Evolutionary conservation across 2,797 vertebrate genomes (phyloP).

Genomic region (Oryzias sinensis): DNA sequence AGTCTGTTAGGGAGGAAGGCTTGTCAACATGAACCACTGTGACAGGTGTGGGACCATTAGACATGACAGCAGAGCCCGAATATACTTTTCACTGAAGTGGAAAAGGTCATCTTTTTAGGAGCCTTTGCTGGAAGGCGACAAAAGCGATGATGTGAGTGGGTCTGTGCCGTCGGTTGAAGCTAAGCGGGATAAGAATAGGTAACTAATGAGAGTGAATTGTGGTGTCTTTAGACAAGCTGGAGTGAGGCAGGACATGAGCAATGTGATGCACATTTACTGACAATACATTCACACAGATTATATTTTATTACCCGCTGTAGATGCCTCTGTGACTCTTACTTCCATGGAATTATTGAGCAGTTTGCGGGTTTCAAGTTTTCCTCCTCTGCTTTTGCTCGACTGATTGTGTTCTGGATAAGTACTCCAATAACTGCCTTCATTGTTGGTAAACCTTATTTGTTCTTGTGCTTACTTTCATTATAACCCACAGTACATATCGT

Average conservation of each 20-base stretch:
- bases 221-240: conserved; percentile 27
- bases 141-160: conserved; percentile 43
- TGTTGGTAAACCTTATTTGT: conserved; percentile 17
- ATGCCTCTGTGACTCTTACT: conserved; percentile 8
- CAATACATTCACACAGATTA: background rate
- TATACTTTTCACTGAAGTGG: conserved; percentile 62
- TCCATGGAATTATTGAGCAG: background rate
- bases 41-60: conserved; percentile 51
- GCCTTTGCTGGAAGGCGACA: conserved; percentile 52
- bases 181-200: conserved; percentile 17
- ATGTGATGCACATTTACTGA: conserved; percentile 1
- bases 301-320: conserved; percentile 11
- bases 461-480: conserved; percentile 7
- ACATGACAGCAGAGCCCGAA: conserved; percentile 32
- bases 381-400: background rate
- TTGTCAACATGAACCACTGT: conserved; percentile 52
- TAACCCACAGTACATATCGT: conserved; percentile 2
- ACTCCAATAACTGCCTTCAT: conserved; percentile 4
- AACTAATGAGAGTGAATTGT: background rate
- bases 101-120: conserved; percentile 68
- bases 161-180: conserved; percentile 38
- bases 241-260: conserved; percentile 16
- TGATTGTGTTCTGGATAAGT: conserved; percentile 12
- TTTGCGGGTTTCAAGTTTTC: conserved; percentile 12
- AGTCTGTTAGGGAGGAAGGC: conserved; percentile 16